These are phyloP conservation scores for Rhingia rostrata DNA, from an alignment of 2,888 invertebrate genomes.

Conservation along the genomic window DNA sequence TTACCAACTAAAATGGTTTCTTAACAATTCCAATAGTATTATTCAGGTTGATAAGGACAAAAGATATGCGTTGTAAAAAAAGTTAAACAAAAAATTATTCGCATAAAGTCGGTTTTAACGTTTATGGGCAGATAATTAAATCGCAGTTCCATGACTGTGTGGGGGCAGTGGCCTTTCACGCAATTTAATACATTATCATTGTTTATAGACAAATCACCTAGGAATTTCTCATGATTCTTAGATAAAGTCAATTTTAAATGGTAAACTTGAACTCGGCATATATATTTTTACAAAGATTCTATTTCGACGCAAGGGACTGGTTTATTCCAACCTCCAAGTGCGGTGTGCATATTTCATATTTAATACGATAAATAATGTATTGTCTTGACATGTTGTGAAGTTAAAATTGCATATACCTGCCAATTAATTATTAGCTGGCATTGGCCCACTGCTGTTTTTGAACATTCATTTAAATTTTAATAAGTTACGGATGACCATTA, in stretches of 20 bases:
- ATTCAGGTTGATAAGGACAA: not conserved
- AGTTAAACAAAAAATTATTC: not conserved
- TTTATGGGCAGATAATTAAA: slow-evolving; percentile 30
- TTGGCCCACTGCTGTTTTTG: not conserved
- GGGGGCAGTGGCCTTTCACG: slow-evolving; percentile 32
- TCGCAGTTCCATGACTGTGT: slow-evolving; percentile 3
- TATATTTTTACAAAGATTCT: slow-evolving; percentile 12
- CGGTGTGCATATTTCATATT: not conserved
- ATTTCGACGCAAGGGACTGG: not conserved
- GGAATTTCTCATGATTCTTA: slow-evolving; percentile 23
- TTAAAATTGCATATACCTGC: not conserved
- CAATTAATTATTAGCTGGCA: not conserved
- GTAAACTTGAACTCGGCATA: slow-evolving; percentile 24
- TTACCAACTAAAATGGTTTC: not conserved
- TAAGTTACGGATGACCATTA: too few relatives aligned
- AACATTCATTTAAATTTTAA: too few relatives aligned
- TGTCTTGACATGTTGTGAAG: not conserved
- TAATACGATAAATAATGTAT: not conserved
- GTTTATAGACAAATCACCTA: slow-evolving; percentile 32
- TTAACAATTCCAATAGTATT: not conserved
- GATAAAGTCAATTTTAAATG: slow-evolving; percentile 5
- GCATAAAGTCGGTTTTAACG: not conserved
- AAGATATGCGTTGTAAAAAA: not conserved
- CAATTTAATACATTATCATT: not conserved
- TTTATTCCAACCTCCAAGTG: slow-evolving; percentile 1